These are phyloP conservation scores for Microtus richardsoni DNA, from an alignment of 2,113 vertebrate genomes.

Conservation along the genomic window DNA sequence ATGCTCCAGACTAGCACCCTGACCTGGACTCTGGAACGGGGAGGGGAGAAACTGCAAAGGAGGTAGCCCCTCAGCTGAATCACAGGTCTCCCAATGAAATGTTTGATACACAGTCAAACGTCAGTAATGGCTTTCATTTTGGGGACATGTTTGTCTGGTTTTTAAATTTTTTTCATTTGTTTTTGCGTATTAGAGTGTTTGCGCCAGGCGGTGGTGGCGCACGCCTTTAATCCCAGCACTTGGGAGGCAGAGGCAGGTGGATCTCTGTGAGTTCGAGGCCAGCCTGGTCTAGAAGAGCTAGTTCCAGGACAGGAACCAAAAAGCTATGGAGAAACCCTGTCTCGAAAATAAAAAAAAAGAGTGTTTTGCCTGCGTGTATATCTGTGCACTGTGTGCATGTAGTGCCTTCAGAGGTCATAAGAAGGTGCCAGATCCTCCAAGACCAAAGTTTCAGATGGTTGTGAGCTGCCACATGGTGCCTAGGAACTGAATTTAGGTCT, in stretches of 20 bases:
- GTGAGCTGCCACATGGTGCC: not conserved
- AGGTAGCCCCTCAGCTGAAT: not conserved
- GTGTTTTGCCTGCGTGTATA: not conserved
- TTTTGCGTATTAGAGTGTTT: not conserved
- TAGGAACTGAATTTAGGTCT: not conserved
- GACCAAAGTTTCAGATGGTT: not conserved
- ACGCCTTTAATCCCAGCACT: too few relatives aligned
- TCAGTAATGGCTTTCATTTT: not conserved
- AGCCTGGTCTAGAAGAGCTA: too few relatives aligned
- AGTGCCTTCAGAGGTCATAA: not conserved
- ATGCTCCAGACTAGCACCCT: not conserved
- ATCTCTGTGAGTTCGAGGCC: too few relatives aligned
- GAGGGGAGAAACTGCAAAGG: rapidly evolving
- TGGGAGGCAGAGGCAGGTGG: too few relatives aligned
- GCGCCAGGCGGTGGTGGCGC: too few relatives aligned
- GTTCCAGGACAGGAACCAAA: too few relatives aligned
- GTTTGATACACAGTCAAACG: not conserved
- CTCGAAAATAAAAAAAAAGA: too few relatives aligned
- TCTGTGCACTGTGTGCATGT: not conserved
- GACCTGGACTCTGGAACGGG: not conserved
- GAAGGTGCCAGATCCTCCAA: not conserved
- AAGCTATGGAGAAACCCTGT: too few relatives aligned
- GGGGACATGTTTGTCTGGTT: not conserved
- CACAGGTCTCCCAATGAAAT: not conserved
- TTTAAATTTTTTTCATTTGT: not conserved